These are phyloP conservation scores for Urocolius indicus DNA, from an alignment of 2,113 vertebrate species.

Conservation along the genomic window DNA sequence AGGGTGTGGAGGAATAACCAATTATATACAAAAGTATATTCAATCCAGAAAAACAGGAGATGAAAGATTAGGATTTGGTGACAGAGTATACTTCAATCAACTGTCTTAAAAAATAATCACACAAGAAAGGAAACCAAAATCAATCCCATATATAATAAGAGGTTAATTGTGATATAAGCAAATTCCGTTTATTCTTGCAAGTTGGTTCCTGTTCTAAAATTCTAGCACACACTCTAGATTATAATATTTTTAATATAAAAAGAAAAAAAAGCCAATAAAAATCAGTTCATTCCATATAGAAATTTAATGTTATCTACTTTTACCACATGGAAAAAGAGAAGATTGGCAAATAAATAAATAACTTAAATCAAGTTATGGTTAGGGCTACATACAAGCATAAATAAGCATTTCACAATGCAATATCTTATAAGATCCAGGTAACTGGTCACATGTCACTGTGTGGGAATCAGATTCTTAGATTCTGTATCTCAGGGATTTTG, in stretches of 20 bases:
- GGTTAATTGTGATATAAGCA: not conserved
- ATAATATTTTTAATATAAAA: not conserved
- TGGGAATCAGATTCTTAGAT: not conserved
- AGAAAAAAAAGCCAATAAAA: not conserved
- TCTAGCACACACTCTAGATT: not conserved
- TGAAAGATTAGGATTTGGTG: not conserved
- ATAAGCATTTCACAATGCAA: not conserved
- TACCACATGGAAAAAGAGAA: not conserved
- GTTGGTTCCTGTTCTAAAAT: not conserved
- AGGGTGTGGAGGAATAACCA: no score
- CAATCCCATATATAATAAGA: not conserved
- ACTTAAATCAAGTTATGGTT: not conserved
- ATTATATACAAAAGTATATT: not conserved
- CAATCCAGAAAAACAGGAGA: not conserved
- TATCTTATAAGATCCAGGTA: not conserved
- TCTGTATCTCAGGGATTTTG: not conserved
- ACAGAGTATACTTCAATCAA: not conserved
- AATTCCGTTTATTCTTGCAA: not conserved
- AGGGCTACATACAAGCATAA: not conserved
- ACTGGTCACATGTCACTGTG: not conserved
- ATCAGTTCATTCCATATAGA: not conserved
- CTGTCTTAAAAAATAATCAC: not conserved
- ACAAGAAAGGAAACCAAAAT: not conserved
- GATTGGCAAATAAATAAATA: not conserved
- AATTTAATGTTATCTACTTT: not conserved